A percentile compares a stretch with the other conserved stretches of the same genome.
These are phyloP conservation scores for Notothenia rossii DNA, from an alignment of 2,113 vertebrate genomes.

Conservation along the genomic window DNA sequence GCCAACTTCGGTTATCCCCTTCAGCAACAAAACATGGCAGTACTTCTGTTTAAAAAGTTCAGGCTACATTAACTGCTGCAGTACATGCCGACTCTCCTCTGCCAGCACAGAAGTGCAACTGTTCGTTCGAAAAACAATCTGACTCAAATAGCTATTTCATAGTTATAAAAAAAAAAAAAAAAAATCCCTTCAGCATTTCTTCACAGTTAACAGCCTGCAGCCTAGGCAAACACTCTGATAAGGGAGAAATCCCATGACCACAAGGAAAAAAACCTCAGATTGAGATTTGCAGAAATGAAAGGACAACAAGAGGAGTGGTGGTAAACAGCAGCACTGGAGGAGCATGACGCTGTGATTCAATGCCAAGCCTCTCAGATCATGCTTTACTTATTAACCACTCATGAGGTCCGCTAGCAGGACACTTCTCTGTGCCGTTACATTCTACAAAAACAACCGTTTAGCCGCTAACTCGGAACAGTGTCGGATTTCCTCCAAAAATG, in stretches of 20 bases:
- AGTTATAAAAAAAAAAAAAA: conserved; percentile 4
- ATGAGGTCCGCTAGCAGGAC: conserved; percentile 65
- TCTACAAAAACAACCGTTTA: conserved; percentile 36
- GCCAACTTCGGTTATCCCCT: conserved; percentile 26
- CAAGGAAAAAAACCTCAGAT: conserved; percentile 47
- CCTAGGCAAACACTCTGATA: conserved; percentile 43
- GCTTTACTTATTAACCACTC: conserved; percentile 82
- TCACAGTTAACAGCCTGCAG: conserved; percentile 32
- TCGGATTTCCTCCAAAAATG: background rate
- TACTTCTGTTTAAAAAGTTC: conserved; percentile 8
- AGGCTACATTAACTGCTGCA: conserved; percentile 3
- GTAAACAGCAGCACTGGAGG: conserved; percentile 62
- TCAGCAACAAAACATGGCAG: conserved; percentile 9
- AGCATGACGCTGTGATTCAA: conserved; percentile 67
- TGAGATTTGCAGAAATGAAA: conserved; percentile 76
- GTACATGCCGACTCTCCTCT: background rate
- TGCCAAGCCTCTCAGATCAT: conserved; percentile 77
- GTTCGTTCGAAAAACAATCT: conserved; percentile 3
- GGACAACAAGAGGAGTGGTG: conserved; percentile 56
- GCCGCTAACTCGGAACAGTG: conserved; percentile 1
- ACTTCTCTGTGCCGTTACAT: conserved; percentile 33
- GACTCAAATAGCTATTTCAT: conserved; percentile 22
- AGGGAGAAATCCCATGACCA: conserved; percentile 68
- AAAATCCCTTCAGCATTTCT: conserved; percentile 23
- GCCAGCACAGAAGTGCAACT: conserved; percentile 31